Evolutionary conservation across 2,113 vertebrate species (phyloP).

Genomic region (Melierax canorus): DNA sequence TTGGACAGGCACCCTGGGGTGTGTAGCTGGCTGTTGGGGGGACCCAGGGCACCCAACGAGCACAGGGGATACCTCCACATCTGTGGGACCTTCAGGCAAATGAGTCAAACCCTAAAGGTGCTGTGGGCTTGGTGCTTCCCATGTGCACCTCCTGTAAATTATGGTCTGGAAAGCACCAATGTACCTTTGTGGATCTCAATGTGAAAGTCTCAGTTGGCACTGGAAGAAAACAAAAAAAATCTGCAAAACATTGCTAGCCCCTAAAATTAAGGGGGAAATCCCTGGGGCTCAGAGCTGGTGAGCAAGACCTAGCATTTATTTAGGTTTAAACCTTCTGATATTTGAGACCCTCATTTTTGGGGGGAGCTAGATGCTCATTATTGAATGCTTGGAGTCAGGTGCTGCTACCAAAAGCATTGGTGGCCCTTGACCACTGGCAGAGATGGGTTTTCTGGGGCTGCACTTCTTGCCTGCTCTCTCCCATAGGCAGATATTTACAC

Average conservation of each 20-base stretch:
- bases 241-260: too few relatives aligned
- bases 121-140: not conserved
- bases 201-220: not conserved
- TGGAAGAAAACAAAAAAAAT: not conserved
- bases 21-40: not conserved
- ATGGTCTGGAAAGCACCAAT: not conserved
- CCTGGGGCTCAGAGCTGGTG: not conserved
- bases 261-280: not conserved
- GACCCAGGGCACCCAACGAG: not conserved
- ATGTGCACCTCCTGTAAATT: not conserved
- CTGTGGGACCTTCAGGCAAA: not conserved
- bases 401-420: not conserved
- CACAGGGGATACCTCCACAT: rapidly evolving
- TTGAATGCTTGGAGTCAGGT: not conserved
- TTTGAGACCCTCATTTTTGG: not conserved
- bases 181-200: not conserved
- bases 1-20: too few relatives aligned
- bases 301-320: not conserved
- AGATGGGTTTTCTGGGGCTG: not conserved
- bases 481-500: too few relatives aligned
- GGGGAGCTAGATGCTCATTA: not conserved
- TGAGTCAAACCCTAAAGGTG: not conserved
- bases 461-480: not conserved
- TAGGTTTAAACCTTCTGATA: not conserved
- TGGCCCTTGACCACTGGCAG: not conserved